Evolutionary conservation across 1,140 invertebrate genomes (phyloP).

Genomic region (Sarcophaga peregrina): DNA sequence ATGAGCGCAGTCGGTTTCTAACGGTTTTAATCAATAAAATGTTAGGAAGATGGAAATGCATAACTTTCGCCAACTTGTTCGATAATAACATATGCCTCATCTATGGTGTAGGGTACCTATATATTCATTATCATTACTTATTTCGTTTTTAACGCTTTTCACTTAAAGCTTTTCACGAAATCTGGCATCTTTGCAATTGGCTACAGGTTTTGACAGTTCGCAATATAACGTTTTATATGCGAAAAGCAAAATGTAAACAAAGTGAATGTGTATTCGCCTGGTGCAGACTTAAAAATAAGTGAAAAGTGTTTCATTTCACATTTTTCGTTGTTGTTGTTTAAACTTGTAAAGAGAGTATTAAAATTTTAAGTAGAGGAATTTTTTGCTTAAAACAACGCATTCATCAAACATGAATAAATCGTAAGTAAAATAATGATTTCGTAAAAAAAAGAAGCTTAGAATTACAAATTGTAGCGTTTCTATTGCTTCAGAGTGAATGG

Average conservation of each 20-base stretch:
- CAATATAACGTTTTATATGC: slow-evolving; percentile 24
- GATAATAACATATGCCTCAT: no score
- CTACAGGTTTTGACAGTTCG: not conserved
- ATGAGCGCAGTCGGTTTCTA: no score
- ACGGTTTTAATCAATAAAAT: no score
- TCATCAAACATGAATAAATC: not conserved
- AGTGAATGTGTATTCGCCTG: slow-evolving; percentile 37
- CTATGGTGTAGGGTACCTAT: no score
- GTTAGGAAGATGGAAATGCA: no score
- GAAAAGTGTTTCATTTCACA: not conserved
- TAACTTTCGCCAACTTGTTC: no score
- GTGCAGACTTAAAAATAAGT: not conserved
- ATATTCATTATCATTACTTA: no score
- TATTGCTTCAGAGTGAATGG: not conserved
- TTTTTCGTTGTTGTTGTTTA: no score
- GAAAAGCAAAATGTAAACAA: slow-evolving; percentile 26
- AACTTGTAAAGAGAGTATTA: no score
- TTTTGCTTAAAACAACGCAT: not conserved
- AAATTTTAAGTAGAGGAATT: no score
- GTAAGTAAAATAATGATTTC: not conserved
- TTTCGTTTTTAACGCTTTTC: not conserved
- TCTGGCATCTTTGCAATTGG: not conserved
- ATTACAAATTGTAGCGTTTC: not conserved
- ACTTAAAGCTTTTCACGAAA: no score
- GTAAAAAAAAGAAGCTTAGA: no score